These are phyloP conservation scores for Chouioia cunea DNA, from an alignment of 2,888 invertebrate species.

Conservation along the genomic window DNA sequence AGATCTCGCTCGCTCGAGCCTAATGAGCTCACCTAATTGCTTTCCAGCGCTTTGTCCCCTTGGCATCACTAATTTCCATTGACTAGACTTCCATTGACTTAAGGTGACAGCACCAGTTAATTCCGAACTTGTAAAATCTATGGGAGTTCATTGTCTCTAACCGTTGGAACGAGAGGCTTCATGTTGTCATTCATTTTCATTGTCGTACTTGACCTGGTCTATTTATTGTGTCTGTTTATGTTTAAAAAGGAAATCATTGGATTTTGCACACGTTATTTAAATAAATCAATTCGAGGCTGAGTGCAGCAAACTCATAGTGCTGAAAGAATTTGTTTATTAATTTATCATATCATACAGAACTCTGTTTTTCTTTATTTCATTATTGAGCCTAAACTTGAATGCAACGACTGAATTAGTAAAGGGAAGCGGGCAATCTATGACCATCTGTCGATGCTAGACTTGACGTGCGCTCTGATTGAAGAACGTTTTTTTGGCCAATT, in stretches of 20 bases:
- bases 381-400: constrained; percentile 30
- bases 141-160: too few species aligned
- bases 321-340: too few species aligned
- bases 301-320: too few species aligned
- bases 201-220: too few species aligned
- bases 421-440: constrained; percentile 60
- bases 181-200: too few species aligned
- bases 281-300: too few species aligned
- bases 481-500: too few species aligned
- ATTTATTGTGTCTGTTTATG: too few species aligned
- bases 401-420: constrained; percentile 54
- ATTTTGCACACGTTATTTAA: too few species aligned
- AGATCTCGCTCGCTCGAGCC: constrained; percentile 47
- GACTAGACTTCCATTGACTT: neutral
- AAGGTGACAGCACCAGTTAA: constrained; percentile 50
- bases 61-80: too few species aligned
- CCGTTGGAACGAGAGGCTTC: too few species aligned
- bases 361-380: constrained; percentile 1
- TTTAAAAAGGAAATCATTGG: too few species aligned
- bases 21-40: constrained; percentile 68
- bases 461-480: constrained; percentile 27
- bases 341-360: neutral
- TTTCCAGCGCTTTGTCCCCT: constrained; percentile 62
- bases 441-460: constrained; percentile 54
- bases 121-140: constrained; percentile 25